Conservation (phyloP, 2,797 vertebrate species). For the Tokudaia muenninki region DNA sequence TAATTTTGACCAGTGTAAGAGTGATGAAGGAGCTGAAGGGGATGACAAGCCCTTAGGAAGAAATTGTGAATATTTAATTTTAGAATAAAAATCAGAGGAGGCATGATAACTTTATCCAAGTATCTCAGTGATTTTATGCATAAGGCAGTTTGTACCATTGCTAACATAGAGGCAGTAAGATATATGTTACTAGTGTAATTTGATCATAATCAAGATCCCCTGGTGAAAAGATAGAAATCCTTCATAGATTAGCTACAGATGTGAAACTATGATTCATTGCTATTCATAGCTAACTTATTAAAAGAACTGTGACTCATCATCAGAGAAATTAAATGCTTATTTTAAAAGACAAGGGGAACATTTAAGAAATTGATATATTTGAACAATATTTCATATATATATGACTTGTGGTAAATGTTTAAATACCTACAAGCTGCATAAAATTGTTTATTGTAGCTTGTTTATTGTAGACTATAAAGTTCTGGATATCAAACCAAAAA, state of each 20-base stretch:
- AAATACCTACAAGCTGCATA: not conserved
- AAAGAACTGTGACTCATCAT: not conserved
- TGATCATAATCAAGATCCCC: not conserved
- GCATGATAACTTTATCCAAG: not conserved
- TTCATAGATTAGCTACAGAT: not conserved
- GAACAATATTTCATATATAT: not conserved
- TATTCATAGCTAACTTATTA: not conserved
- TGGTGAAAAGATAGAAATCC: not conserved
- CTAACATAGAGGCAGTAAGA: not conserved
- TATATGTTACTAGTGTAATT: not conserved
- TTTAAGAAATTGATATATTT: not conserved
- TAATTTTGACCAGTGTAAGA: not conserved
- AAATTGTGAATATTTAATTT: not conserved
- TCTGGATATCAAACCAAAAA: not conserved
- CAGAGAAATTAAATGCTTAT: not conserved
- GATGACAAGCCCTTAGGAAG: not conserved
- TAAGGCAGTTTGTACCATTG: not conserved
- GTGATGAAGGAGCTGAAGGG: not conserved
- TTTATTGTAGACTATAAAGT: not conserved
- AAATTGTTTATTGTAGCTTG: too few species aligned
- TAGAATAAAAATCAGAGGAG: not conserved
- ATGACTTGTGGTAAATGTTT: not conserved
- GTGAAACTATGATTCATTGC: not conserved
- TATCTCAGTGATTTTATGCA: not conserved
- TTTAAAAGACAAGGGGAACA: not conserved